Conservation (phyloP, 2,888 invertebrate species). For the Julus scanicus region DNA sequence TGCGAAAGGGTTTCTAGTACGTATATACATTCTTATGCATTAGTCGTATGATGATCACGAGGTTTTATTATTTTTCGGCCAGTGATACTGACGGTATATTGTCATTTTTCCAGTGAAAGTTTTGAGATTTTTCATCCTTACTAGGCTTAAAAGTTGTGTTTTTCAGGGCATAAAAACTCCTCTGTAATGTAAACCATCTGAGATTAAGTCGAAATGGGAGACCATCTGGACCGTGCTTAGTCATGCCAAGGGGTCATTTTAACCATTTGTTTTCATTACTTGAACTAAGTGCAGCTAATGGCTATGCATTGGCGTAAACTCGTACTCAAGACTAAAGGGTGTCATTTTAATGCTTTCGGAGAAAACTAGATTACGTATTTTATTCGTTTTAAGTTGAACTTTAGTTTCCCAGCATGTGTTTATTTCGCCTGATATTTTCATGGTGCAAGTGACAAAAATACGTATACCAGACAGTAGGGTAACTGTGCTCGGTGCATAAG, state of each 20-base stretch:
- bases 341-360: background rate
- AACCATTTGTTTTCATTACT: background rate
- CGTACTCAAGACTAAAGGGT: background rate
- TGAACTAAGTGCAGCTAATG: background rate
- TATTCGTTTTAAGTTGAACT: background rate
- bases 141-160: background rate
- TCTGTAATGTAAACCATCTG: background rate
- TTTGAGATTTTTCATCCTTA: background rate
- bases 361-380: too few relatives aligned
- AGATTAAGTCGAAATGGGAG: background rate
- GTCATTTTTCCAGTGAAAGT: background rate
- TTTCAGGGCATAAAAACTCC: background rate
- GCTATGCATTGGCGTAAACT: background rate
- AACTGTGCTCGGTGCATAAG: background rate
- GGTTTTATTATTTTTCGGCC: too few relatives aligned
- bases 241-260: constrained; percentile 11
- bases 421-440: background rate
- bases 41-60: background rate
- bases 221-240: constrained; percentile 19
- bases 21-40: background rate
- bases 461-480: background rate
- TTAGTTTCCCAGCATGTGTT: background rate
- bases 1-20: background rate
- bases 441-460: background rate
- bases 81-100: too few relatives aligned